phyloP scores from a whole-genome alignment of 2,797 vertebrate genomes.

The Siniperca undulata region DNA sequence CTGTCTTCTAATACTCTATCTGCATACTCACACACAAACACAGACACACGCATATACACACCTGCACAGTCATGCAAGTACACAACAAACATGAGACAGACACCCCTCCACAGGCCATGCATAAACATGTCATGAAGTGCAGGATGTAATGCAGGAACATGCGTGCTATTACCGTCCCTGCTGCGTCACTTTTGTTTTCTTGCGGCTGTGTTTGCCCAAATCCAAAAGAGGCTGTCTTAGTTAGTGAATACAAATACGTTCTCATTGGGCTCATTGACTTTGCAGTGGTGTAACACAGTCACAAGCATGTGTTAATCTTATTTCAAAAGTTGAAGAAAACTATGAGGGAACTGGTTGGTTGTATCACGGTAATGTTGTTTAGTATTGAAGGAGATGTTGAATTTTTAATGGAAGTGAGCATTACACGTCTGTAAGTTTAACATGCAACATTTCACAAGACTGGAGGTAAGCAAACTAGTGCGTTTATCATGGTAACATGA shows the following conservation, averaged over 20 bases:
- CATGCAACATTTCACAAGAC: neutral
- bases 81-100: conserved; percentile 37
- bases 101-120: conserved; percentile 17
- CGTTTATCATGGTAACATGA: neutral
- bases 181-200: conserved; percentile 40
- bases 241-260: conserved; percentile 30
- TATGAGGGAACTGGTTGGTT: neutral
- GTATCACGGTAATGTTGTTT: neutral
- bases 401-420: neutral
- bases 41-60: neutral
- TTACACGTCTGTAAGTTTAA: neutral
- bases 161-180: conserved; percentile 32
- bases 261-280: conserved; percentile 31
- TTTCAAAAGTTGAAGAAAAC: neutral
- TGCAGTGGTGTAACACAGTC: neutral
- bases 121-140: conserved; percentile 53
- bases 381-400: neutral
- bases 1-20: conserved; percentile 56
- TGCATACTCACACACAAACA: conserved; percentile 49
- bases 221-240: conserved; percentile 17
- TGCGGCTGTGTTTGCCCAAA: conserved; percentile 40
- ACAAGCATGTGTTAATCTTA: neutral
- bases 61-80: conserved; percentile 22
- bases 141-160: conserved; percentile 37
- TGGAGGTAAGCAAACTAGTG: neutral